Evolutionary conservation across 2,797 vertebrate genomes (phyloP).

Genomic region (Decapterus maruadsi): DNA sequence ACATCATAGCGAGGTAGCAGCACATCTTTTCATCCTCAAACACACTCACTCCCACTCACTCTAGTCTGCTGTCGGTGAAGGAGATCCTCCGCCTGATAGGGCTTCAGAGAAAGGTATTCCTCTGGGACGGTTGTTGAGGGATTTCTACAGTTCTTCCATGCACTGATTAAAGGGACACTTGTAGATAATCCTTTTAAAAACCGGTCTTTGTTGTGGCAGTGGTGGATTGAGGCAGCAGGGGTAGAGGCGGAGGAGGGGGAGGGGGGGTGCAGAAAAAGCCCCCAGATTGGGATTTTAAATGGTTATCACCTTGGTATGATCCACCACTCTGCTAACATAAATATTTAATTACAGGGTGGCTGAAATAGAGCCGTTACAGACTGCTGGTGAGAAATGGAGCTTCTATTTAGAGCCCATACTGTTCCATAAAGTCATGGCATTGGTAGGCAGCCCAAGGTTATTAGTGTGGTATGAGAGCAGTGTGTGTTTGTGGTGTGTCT

Average conservation of each 20-base stretch:
- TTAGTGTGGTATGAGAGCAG: slow-evolving; percentile 82
- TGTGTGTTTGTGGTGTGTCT: slow-evolving; percentile 68
- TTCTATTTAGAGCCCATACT: slow-evolving; percentile 82
- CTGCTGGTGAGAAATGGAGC: slow-evolving; percentile 82
- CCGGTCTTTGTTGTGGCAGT: slow-evolving; percentile 69
- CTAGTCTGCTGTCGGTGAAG: slow-evolving; percentile 73
- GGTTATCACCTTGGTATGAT: slow-evolving; percentile 83
- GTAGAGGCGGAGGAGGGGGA: not conserved
- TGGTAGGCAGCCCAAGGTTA: slow-evolving; percentile 87
- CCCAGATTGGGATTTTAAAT: slow-evolving; percentile 80
- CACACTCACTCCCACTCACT: slow-evolving; percentile 69
- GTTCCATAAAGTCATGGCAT: slow-evolving; percentile 82
- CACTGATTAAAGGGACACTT: slow-evolving; percentile 87
- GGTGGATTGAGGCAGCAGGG: slow-evolving; percentile 26
- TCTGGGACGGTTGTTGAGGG: slow-evolving; percentile 81
- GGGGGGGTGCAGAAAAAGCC: slow-evolving; percentile 24
- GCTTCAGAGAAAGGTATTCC: slow-evolving; percentile 83
- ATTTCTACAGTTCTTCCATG: slow-evolving; percentile 75
- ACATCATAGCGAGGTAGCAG: slow-evolving; percentile 75
- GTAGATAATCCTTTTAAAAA: slow-evolving; percentile 84
- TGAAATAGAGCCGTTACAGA: slow-evolving; percentile 85
- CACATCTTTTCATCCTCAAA: slow-evolving; percentile 80
- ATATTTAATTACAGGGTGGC: slow-evolving; percentile 85
- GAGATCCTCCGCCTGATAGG: slow-evolving; percentile 84
- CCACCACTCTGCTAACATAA: slow-evolving; percentile 81